phyloP scores from a whole-genome alignment of 2,113 vertebrate species.

The Butorides virescens region DNA sequence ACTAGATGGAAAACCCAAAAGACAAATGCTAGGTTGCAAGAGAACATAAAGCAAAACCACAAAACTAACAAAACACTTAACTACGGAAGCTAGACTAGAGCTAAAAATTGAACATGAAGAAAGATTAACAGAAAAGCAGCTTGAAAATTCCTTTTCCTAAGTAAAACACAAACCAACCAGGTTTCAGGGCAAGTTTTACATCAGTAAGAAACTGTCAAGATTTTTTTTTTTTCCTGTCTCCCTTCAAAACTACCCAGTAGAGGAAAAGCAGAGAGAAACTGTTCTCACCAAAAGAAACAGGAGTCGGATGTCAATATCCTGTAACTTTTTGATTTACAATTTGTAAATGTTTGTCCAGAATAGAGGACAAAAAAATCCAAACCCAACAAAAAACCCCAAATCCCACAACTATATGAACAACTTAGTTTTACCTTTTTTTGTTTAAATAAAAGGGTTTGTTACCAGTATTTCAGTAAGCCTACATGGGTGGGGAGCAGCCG shows the following conservation, averaged over 20 bases:
- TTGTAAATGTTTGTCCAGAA: neutral
- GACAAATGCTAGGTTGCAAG: neutral
- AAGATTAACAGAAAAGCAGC: neutral
- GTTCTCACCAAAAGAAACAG: neutral
- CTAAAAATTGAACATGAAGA: neutral
- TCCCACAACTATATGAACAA: neutral
- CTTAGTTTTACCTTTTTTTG: neutral
- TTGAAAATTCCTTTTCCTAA: neutral
- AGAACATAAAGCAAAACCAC: neutral
- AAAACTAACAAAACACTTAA: neutral
- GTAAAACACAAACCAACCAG: neutral
- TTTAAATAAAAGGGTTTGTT: neutral
- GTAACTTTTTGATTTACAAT: neutral
- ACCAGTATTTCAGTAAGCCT: neutral
- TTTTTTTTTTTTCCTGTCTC: neutral
- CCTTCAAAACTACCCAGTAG: neutral
- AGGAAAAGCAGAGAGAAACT: neutral
- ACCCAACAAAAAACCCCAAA: neutral
- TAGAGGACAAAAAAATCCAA: neutral
- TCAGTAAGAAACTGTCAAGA: neutral
- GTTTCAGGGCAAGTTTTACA: slow-evolving; percentile 6
- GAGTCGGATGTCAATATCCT: neutral
- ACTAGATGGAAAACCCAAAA: neutral
- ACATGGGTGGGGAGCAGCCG: neutral
- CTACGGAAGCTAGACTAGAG: neutral